Percentiles rank a stretch among this genome's conserved stretches.
phyloP scores from a whole-genome alignment of 2,113 vertebrate species.

The Thermophis baileyi region DNA sequence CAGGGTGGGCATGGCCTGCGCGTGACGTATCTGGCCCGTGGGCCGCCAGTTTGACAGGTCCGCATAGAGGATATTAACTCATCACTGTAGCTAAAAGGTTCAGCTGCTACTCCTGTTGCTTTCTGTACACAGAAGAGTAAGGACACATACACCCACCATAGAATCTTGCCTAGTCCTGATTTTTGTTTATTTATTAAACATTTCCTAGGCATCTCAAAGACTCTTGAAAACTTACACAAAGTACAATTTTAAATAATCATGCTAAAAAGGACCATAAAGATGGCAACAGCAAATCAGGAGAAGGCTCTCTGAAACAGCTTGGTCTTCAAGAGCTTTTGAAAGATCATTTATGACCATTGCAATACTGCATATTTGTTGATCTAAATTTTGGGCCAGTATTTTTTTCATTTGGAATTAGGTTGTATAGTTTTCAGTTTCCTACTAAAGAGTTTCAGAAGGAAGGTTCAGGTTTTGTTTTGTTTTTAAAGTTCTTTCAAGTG shows the following conservation, averaged over 20 bases:
- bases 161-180: not conserved
- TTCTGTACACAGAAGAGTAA: not conserved
- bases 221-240: not conserved
- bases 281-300: not conserved
- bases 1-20: too few species aligned
- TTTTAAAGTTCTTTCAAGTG: not conserved
- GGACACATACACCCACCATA: not conserved
- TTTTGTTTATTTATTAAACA: not conserved
- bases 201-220: not conserved
- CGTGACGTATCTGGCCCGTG: too few species aligned
- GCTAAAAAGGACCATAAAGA: not conserved
- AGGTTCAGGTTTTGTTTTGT: not conserved
- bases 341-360: not conserved
- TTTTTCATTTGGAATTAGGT: not conserved
- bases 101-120: not conserved
- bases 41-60: too few species aligned
- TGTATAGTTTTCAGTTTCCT: not conserved
- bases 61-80: not conserved
- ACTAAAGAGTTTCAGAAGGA: not conserved
- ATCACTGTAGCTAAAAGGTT: not conserved
- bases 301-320: not conserved
- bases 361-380: not conserved
- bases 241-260: not conserved
- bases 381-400: not conserved
- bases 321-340: not conserved